phyloP scores from a whole-genome alignment of 1,140 invertebrate genomes.

The Phymastichus coffea region DNA sequence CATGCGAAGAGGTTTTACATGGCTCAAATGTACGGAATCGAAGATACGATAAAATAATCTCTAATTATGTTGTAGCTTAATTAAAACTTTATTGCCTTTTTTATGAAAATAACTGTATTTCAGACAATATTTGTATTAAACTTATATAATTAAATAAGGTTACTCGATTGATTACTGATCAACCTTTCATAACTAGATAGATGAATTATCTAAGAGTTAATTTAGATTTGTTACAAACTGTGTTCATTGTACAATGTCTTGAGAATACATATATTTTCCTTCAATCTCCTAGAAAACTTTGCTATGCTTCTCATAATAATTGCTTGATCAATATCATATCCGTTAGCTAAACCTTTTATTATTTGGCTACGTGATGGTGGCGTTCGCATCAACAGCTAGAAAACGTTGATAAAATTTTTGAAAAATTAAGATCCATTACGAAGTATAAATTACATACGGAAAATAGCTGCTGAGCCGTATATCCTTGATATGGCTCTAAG shows the following conservation, averaged over 20 bases:
- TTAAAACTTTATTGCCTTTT: not conserved
- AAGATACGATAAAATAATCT: conserved; percentile 31
- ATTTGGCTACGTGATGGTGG: conserved; percentile 48
- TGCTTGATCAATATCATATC: conserved; percentile 39
- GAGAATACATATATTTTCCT: conserved; percentile 38
- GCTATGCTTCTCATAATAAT: conserved; percentile 38
- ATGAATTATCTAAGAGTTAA: too few relatives aligned
- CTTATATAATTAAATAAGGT: too few relatives aligned
- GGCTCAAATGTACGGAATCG: conserved; percentile 46
- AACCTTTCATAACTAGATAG: not conserved
- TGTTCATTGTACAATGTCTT: conserved; percentile 42
- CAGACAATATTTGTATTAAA: too few relatives aligned
- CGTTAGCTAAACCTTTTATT: conserved; percentile 41
- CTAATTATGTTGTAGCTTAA: conserved; percentile 2
- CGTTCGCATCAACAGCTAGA: conserved; percentile 48
- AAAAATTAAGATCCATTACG: not conserved
- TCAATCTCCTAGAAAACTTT: conserved; percentile 37
- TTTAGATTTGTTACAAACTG: too few relatives aligned
- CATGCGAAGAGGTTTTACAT: conserved; percentile 56
- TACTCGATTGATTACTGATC: too few relatives aligned
- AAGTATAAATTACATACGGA: conserved; percentile 51
- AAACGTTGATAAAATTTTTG: not conserved
- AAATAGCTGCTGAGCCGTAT: conserved; percentile 68
- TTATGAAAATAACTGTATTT: too few relatives aligned
- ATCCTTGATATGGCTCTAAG: conserved; percentile 66